Conservation (phyloP, 2,888 invertebrate genomes). For the Micoletzkya japonica region DNA sequence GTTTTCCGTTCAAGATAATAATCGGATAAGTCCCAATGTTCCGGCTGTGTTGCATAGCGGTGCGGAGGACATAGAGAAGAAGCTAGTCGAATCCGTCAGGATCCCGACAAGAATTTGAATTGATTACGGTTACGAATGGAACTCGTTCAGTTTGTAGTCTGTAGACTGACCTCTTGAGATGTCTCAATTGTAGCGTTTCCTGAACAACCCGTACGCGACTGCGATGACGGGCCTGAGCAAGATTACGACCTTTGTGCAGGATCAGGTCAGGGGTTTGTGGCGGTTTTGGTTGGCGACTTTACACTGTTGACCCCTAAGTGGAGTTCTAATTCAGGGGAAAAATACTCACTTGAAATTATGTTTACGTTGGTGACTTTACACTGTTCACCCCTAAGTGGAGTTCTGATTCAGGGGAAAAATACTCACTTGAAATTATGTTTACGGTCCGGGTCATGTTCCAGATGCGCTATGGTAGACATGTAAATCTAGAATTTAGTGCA, state of each 20-base stretch:
- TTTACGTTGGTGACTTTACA: conserved; percentile 28
- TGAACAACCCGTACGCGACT: conserved; percentile 78
- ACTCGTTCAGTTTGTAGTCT: too few relatives aligned
- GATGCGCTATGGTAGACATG: too few relatives aligned
- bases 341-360: not conserved
- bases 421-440: not conserved
- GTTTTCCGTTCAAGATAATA: too few relatives aligned
- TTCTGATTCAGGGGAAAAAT: not conserved
- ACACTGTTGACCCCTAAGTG: too few relatives aligned
- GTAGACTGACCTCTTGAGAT: not conserved
- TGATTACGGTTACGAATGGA: too few relatives aligned
- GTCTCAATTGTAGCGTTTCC: conserved; percentile 66
- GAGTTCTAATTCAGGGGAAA: not conserved
- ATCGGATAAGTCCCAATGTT: too few relatives aligned
- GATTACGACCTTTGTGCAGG: conserved; percentile 78
- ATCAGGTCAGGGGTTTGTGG: conserved; percentile 63
- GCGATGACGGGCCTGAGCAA: conserved; percentile 85
- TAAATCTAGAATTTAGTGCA: too few relatives aligned
- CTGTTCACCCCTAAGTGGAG: too few relatives aligned
- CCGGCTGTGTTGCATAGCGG: too few relatives aligned
- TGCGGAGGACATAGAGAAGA: too few relatives aligned
- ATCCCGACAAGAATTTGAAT: too few relatives aligned
- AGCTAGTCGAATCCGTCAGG: too few relatives aligned
- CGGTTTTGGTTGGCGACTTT: conserved; percentile 28
- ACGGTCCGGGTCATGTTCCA: conserved; percentile 5